Base-by-base conservation (phyloP, 2,888 invertebrate species). In the Drosophila testacea region DNA sequence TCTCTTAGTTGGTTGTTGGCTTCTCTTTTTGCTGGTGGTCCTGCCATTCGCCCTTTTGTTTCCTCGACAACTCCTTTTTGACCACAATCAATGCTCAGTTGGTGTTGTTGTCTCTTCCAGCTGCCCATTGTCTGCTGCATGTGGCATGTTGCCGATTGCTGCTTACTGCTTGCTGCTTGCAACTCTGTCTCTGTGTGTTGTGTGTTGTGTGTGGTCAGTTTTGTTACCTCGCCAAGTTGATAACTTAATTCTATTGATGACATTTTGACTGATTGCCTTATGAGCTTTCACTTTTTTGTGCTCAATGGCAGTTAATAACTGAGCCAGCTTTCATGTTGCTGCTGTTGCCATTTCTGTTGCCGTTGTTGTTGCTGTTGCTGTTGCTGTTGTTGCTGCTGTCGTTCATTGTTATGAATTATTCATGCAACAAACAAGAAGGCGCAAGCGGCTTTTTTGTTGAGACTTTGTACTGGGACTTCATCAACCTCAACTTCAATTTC, bases 161-260 rank as follows among this genome's bases (percentile, higher is more conserved):
- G 64, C 27, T 46, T 44, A 63, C 27, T 46, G 46, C 27, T 27
- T 44, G 42, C 10, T 11, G 22, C 44, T 44, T 56, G 44, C 36
- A 32, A 34, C n/a, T 36, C 41, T 32, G 32, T 32, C 6, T 32
- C 7, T 55, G 46, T 41, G 51, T 79, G 75, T 83, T 55, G 46
- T 41, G 51, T 79, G 75, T 83, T 82, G 78, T 83, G 83, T 83
- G 83, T 82, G 83, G 83, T 82, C 83, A 83, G 83, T 82, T 70
- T 73, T 63, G 70, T 61, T 70, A 63, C 66, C 52, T 72, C 30
- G 42, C 44, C 76, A 73, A 83, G 74, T 84, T 91, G 90, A 91
- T 91, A 85, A 86, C 90, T 90, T 90, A 90, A 91, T 90, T 90
- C 88, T 83, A 89, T 89, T 86, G 90, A 88, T 90, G 89, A 89